These are phyloP conservation scores for Lindbergichthys nudifrons DNA, from an alignment of 2,797 vertebrate genomes.

Conservation along the genomic window DNA sequence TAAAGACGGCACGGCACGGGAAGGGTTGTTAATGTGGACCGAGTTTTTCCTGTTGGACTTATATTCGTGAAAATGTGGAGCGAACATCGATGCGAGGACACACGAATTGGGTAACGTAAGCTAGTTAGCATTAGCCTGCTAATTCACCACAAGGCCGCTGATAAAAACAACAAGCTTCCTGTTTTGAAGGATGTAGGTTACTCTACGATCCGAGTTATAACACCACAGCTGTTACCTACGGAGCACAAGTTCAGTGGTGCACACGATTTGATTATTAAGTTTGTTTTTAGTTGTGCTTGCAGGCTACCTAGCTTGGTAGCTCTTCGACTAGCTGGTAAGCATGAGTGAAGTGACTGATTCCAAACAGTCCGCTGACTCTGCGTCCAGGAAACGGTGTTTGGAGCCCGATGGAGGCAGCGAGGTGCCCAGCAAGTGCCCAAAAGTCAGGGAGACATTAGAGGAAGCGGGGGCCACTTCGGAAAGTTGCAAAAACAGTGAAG, in stretches of 20 bases:
- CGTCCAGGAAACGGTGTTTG: conserved; percentile 79
- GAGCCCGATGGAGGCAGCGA: conserved; percentile 56
- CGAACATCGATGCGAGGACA: conserved; percentile 31
- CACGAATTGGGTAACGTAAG: conserved; percentile 55
- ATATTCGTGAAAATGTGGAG: conserved; percentile 32
- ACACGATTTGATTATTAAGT: conserved; percentile 5
- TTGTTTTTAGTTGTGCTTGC: conserved; percentile 34
- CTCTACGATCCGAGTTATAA: background rate
- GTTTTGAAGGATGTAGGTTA: conserved; percentile 61
- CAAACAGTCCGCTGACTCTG: conserved; percentile 75
- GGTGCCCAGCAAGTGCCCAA: conserved; percentile 75
- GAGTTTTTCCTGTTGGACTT: conserved; percentile 11
- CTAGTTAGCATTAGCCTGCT: conserved; percentile 73
- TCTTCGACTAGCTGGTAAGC: conserved; percentile 65
- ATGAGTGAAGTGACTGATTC: conserved; percentile 82
- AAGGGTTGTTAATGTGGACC: background rate
- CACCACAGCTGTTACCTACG: background rate
- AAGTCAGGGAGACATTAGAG: conserved; percentile 59
- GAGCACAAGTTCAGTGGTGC: background rate
- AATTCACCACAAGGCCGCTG: conserved; percentile 68
- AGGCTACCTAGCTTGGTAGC: conserved; percentile 65
- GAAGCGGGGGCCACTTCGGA: conserved; percentile 34
- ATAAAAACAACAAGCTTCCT: conserved; percentile 65
- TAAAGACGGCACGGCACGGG: background rate
- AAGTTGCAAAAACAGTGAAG: conserved; percentile 58